Conservation (phyloP, 2,888 invertebrate genomes). For the Xanthostigma xanthostigma region DNA sequence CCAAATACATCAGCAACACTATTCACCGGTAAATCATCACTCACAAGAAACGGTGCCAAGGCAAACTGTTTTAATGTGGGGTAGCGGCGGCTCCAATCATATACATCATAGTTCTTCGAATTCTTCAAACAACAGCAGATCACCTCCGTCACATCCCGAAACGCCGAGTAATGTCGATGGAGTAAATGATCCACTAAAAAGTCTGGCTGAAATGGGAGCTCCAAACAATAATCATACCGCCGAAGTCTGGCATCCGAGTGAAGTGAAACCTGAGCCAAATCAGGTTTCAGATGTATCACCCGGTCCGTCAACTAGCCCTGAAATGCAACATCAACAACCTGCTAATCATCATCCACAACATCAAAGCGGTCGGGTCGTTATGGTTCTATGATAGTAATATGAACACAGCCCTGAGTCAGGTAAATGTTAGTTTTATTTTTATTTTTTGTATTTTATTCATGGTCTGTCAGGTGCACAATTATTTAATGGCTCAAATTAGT, state of each 20-base stretch:
- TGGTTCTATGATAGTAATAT: conserved; percentile 29
- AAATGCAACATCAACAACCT: conserved; percentile 22
- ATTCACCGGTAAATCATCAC: conserved; percentile 15
- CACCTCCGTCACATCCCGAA: conserved; percentile 18
- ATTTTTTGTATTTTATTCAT: too few relatives aligned
- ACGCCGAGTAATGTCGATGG: conserved; percentile 21
- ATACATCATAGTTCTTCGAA: conserved; percentile 19
- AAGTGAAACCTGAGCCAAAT: conserved; percentile 22
- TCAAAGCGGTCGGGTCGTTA: conserved; percentile 29
- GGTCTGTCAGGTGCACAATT: too few relatives aligned
- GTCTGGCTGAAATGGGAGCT: conserved; percentile 23
- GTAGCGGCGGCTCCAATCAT: conserved; percentile 28
- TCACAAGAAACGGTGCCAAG: conserved; percentile 46
- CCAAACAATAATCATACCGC: conserved; percentile 8
- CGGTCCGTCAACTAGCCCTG: conserved; percentile 23
- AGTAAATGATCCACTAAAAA: conserved; percentile 23
- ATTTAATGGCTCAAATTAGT: too few relatives aligned
- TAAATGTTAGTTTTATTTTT: too few relatives aligned
- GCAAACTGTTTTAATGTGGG: conserved; percentile 92
- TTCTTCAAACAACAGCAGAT: conserved; percentile 9
- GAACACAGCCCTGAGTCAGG: conserved; percentile 3
- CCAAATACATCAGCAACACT: conserved; percentile 15
- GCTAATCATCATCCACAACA: conserved; percentile 23
- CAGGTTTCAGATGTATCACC: conserved; percentile 15
- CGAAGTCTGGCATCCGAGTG: neutral